Evolutionary conservation across 1,140 invertebrate species (phyloP).

Genomic region (Sinonovacula constricta): DNA sequence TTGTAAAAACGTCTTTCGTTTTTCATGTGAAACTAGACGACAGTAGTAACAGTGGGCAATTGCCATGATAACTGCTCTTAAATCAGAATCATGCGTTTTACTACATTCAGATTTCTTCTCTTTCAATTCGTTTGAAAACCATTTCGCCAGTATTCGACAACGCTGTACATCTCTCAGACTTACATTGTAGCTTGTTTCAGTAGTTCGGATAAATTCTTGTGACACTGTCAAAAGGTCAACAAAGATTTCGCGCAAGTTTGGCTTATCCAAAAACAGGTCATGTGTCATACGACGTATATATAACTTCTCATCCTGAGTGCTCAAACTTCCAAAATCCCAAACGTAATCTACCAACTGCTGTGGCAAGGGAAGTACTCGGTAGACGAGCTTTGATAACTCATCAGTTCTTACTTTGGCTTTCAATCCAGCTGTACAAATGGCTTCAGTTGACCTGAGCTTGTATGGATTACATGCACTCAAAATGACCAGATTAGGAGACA

Average conservation of each 20-base stretch:
- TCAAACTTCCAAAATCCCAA: constrained; percentile 66
- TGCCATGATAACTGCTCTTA: no score
- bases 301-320: constrained; percentile 53
- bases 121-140: constrained; percentile 53
- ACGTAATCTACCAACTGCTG: constrained; percentile 65
- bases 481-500: constrained; percentile 56
- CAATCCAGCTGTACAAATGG: constrained; percentile 56
- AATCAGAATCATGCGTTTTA: background rate
- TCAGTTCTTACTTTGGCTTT: constrained; percentile 59
- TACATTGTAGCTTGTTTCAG: constrained; percentile 54
- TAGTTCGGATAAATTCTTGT: constrained; percentile 56
- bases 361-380: constrained; percentile 62
- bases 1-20: no score
- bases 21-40: no score
- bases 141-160: constrained; percentile 55
- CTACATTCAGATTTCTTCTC: constrained; percentile 18
- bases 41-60: no score
- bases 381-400: constrained; percentile 60
- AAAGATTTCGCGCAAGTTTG: constrained; percentile 1
- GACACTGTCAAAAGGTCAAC: constrained; percentile 43
- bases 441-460: constrained; percentile 42
- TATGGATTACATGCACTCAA: constrained; percentile 67
- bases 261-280: constrained; percentile 2
- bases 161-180: constrained; percentile 67
- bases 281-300: constrained; percentile 60